A percentile compares a stretch with the other conserved stretches of the same genome.
These are phyloP conservation scores for Tetrao urogallus DNA, from an alignment of 2,113 vertebrate genomes.

Conservation along the genomic window DNA sequence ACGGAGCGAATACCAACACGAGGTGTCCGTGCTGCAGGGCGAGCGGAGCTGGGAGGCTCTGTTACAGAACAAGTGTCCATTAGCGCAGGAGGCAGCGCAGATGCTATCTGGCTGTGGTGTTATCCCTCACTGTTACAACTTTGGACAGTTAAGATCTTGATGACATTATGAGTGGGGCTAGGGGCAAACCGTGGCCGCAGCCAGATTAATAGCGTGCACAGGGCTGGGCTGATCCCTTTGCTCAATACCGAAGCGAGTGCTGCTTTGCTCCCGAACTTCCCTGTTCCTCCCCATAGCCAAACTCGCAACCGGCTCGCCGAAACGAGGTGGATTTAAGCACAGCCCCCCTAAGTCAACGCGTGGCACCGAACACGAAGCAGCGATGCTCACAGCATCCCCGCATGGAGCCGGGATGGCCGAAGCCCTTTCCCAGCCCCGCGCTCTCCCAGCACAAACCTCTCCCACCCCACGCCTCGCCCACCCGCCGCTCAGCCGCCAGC, in stretches of 20 bases:
- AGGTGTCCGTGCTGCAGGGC: constrained; percentile 27
- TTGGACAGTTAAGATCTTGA: constrained; percentile 57
- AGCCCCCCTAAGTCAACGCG: neutral
- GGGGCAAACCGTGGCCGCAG: constrained; percentile 40
- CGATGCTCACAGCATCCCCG: rapidly evolving
- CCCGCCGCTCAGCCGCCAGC: constrained; percentile 3
- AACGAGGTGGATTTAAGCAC: neutral
- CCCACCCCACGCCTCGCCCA: constrained; percentile 35
- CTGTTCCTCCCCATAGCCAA: neutral
- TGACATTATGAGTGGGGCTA: constrained; percentile 42
- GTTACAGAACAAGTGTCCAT: constrained; percentile 27
- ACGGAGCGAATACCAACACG: neutral
- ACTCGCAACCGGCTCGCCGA: neutral
- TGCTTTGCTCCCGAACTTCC: neutral
- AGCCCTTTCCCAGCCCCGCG: neutral
- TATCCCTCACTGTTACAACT: constrained; percentile 42
- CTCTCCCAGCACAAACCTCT: constrained; percentile 19
- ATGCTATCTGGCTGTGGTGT: constrained; percentile 33
- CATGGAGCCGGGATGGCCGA: neutral
- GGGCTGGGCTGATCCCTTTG: neutral
- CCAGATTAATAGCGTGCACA: neutral
- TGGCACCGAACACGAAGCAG: neutral
- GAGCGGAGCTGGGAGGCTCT: neutral
- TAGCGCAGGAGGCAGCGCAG: constrained; percentile 48
- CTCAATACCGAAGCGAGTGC: neutral